These are phyloP conservation scores for Trigoniulus corallinus DNA, from an alignment of 1,140 invertebrate species.

Conservation along the genomic window DNA sequence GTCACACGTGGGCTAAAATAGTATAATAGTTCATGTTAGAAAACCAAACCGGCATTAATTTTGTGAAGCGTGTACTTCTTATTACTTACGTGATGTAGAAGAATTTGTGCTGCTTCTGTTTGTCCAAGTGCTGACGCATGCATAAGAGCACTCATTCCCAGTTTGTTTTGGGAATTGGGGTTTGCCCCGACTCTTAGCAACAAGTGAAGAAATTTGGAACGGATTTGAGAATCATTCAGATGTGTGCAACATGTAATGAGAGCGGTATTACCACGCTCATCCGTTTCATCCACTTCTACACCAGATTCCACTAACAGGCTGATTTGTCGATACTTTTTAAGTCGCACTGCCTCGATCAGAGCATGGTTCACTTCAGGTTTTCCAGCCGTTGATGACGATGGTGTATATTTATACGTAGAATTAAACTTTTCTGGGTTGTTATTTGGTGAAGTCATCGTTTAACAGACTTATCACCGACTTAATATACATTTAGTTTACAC, in stretches of 20 bases:
- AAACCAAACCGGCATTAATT: too few species aligned
- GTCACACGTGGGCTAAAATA: too few species aligned
- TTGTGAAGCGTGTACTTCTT: too few species aligned
- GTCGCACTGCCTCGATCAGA: slow-evolving; percentile 7
- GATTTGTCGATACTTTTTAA: slow-evolving; percentile 13
- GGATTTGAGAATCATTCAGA: slow-evolving; percentile 11
- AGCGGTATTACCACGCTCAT: slow-evolving; percentile 16
- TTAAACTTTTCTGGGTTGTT: too few species aligned
- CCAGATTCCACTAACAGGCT: slow-evolving; percentile 18
- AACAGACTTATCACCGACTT: too few species aligned
- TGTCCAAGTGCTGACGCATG: slow-evolving; percentile 16
- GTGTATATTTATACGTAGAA: too few species aligned
- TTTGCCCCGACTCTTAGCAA: slow-evolving; percentile 17
- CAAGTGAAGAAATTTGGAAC: slow-evolving; percentile 11
- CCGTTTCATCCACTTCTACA: slow-evolving; percentile 16
- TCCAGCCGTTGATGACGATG: background rate
- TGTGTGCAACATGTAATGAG: slow-evolving; percentile 15
- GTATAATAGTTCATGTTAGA: too few species aligned
- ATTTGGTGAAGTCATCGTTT: too few species aligned
- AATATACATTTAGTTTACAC: too few species aligned
- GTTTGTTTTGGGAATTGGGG: slow-evolving; percentile 16
- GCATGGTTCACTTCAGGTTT: background rate
- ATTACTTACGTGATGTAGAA: too few species aligned
- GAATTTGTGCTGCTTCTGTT: too few species aligned
- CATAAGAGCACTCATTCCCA: slow-evolving; percentile 19